Evolutionary conservation across 2,797 vertebrate genomes (phyloP), one percentile per base, ranked within the genome.

Genomic region (Diplodus puntazzo): DNA sequence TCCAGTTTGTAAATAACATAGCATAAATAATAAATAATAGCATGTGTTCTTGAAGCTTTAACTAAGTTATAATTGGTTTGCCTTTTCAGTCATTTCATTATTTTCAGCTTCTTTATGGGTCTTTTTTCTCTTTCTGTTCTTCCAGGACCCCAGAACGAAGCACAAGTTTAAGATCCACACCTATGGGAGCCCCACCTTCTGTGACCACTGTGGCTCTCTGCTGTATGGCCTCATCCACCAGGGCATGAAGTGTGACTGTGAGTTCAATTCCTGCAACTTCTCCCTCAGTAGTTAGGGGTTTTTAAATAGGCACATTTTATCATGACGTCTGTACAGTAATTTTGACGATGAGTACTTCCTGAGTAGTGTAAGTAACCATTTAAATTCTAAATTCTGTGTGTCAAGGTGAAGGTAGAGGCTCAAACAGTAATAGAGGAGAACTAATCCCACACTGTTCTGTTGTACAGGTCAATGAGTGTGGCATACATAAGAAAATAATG

Each of bases 151-250:
- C 70, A 95, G 98, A 90, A 98, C 98, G 90, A 99, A 99, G 94
- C 98, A 99, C 91, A 99, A 99, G 83, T 99, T 99, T 84, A 99
- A 98, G 95, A 98, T 97, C 95, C 97, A 99, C 94, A 98, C 97
- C 0, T 99, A 98, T 30, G 97, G 97, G 42, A 98, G 98, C 87
- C 98, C 98, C 3, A 99, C 97, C 1, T 99, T 99, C 87, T 99
- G 98, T 39, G 98, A 99, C 84, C 98, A 99, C 72, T 99, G 98
- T 30, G 98, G 98, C 50, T 99, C 98, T 0, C 94, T 99, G 93
- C 96, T 99, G 2, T 99, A 99, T 5, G 93, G 93, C 48, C 90
- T 95, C 78, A 92, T 94, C 69, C 94, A 94, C 86, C 94, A 95
- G 88, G 94, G 94, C 78, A 94, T 95, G 93, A 94, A 95, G 54